These are phyloP conservation scores for Ginglymostoma cirratum DNA, from an alignment of 2,113 vertebrate genomes.

Conservation along the genomic window DNA sequence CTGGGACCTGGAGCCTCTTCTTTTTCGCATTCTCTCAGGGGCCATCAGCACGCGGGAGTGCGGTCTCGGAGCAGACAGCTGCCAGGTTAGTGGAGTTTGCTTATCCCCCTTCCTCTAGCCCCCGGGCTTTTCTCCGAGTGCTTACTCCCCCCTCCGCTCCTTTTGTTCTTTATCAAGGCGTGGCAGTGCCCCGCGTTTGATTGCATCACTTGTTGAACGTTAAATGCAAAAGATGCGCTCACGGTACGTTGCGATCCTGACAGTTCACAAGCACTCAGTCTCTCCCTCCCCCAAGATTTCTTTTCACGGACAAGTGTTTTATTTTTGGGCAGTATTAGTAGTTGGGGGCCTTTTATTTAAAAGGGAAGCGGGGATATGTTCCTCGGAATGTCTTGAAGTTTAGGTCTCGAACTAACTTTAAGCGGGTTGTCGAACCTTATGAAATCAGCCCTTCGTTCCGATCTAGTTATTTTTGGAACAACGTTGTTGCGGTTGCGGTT, in stretches of 20 bases:
- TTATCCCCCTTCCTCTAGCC: not conserved
- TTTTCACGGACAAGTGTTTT: not conserved
- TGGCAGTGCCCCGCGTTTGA: not conserved
- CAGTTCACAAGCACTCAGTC: not conserved
- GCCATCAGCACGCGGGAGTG: not conserved
- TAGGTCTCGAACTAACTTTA: not conserved
- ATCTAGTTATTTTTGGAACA: not conserved
- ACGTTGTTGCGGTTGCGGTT: not conserved
- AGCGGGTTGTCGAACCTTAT: not conserved
- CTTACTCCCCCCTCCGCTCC: not conserved
- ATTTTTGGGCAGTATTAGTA: not conserved
- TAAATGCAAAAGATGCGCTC: not conserved
- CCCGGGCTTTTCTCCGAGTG: not conserved
- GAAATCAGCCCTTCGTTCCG: not conserved
- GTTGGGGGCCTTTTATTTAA: not conserved
- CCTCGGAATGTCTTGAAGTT: not conserved
- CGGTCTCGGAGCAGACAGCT: not conserved
- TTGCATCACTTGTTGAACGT: conserved; percentile 22
- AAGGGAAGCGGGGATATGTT: not conserved
- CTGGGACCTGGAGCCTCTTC: not conserved
- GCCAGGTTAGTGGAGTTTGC: not conserved
- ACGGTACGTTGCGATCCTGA: not conserved
- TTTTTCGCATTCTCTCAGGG: not conserved
- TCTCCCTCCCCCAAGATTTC: not conserved
- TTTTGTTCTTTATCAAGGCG: conserved; percentile 19